Percentiles rank a stretch among this genome's conserved stretches.
Conservation (phyloP, 2,888 invertebrate genomes). For the Dendrolimus pini region DNA sequence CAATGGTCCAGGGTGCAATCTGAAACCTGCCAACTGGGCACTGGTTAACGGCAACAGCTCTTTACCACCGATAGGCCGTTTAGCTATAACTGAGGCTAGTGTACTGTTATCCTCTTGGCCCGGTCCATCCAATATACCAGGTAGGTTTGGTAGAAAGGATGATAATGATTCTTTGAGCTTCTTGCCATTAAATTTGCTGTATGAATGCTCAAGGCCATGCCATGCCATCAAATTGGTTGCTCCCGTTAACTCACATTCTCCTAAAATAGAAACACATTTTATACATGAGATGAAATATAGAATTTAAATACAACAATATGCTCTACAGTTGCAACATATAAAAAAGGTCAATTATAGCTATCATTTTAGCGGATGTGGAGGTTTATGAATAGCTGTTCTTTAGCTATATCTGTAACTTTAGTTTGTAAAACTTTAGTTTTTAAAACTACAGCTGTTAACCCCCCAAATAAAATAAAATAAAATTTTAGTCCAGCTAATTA, state of each 20-base stretch:
- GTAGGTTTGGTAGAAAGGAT: slow-evolving; percentile 95
- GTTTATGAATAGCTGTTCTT: too few relatives aligned
- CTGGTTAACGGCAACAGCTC: slow-evolving; percentile 91
- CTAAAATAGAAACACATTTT: slow-evolving; percentile 54
- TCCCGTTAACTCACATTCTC: slow-evolving; percentile 94
- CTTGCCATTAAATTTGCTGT: slow-evolving; percentile 98
- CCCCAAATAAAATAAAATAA: too few relatives aligned
- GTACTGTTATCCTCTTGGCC: slow-evolving; percentile 92
- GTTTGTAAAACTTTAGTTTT: too few relatives aligned
- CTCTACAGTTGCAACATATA: too few relatives aligned
- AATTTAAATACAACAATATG: too few relatives aligned
- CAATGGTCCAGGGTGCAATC: slow-evolving; percentile 96
- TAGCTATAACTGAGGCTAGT: slow-evolving; percentile 94
- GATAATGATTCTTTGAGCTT: slow-evolving; percentile 96
- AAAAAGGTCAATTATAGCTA: too few relatives aligned
- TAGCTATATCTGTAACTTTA: too few relatives aligned
- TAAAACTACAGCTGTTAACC: too few relatives aligned
- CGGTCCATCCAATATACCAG: slow-evolving; percentile 96
- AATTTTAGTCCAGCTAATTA: too few relatives aligned
- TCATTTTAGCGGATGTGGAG: too few relatives aligned
- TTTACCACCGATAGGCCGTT: slow-evolving; percentile 92
- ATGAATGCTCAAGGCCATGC: slow-evolving; percentile 97
- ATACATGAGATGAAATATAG: too few relatives aligned
- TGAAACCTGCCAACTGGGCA: slow-evolving; percentile 93
- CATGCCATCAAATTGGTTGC: slow-evolving; percentile 98